Percentiles rank a stretch among this genome's conserved stretches.
Evolutionary conservation across 2,113 vertebrate species (phyloP).

Genomic region (Chascanopsetta lugubris): DNA sequence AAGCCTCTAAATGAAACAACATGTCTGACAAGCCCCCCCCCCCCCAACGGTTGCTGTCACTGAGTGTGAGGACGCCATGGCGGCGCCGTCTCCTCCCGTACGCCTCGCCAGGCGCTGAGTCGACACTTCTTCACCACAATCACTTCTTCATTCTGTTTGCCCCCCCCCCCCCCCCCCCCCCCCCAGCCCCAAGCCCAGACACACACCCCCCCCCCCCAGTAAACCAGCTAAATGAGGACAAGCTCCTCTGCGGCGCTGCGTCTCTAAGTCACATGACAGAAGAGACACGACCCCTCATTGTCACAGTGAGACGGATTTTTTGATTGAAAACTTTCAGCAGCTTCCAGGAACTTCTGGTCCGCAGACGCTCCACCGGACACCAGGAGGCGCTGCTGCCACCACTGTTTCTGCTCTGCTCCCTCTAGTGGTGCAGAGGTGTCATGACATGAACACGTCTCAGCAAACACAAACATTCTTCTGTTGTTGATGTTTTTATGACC

Average conservation of each 20-base stretch:
- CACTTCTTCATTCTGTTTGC: slow-evolving; percentile 72
- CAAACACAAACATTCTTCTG: not conserved
- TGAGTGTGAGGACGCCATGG: slow-evolving; percentile 62
- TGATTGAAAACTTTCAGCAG: slow-evolving; percentile 43
- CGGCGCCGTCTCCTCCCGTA: slow-evolving; percentile 49
- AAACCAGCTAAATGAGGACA: slow-evolving; percentile 74
- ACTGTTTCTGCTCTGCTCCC: not conserved
- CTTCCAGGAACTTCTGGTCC: slow-evolving; percentile 37
- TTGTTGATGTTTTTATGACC: not conserved
- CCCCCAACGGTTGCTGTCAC: slow-evolving; percentile 33
- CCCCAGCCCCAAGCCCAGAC: no score
- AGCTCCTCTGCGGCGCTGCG: slow-evolving; percentile 52
- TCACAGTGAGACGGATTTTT: no score
- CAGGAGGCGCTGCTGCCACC: no score
- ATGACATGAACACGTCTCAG: no score
- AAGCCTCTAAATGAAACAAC: slow-evolving; percentile 64
- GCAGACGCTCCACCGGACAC: not conserved
- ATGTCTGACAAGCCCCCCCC: slow-evolving; percentile 71
- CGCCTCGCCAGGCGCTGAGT: slow-evolving; percentile 64
- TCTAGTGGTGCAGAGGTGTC: not conserved
- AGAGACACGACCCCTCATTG: slow-evolving; percentile 43
- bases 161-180: slow-evolving; percentile 38
- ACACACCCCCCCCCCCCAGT: slow-evolving; percentile 36
- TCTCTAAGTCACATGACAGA: slow-evolving; percentile 56
- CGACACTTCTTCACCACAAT: slow-evolving; percentile 62